Conservation (phyloP, 2,888 invertebrate species). For the Cephus sareptanus region DNA sequence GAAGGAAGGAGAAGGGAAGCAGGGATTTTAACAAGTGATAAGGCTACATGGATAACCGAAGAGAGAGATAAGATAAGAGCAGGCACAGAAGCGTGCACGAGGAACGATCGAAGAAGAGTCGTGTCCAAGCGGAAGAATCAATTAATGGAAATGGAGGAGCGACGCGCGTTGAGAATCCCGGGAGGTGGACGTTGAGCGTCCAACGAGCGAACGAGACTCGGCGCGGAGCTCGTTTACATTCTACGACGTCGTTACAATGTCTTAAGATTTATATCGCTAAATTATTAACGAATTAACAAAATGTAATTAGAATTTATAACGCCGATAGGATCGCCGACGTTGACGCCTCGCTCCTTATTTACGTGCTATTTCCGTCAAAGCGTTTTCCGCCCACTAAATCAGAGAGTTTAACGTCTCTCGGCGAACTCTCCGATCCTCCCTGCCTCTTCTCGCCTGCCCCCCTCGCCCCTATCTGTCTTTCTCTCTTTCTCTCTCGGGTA, state of each 20-base stretch:
- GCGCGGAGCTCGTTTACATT: conserved; percentile 35
- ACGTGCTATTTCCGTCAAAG: conserved; percentile 20
- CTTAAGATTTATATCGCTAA: conserved; percentile 35
- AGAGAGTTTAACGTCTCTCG: conserved; percentile 61
- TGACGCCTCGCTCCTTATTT: conserved; percentile 22
- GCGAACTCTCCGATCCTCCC: conserved; percentile 49
- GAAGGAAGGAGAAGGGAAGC: too few species aligned
- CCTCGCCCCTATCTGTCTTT: conserved; percentile 18
- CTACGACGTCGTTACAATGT: conserved; percentile 36
- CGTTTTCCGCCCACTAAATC: conserved; percentile 65
- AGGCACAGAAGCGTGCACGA: too few species aligned
- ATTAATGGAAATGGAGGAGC: too few species aligned
- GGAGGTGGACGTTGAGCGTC: too few species aligned
- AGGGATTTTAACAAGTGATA: too few species aligned
- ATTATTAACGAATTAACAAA: conserved; percentile 41
- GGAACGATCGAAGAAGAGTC: too few species aligned
- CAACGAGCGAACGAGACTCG: background rate
- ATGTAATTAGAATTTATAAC: conserved; percentile 40
- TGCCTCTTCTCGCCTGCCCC: background rate
- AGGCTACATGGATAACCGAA: too few species aligned
- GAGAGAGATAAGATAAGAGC: too few species aligned
- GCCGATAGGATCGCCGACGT: conserved; percentile 21
- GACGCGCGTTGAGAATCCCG: too few species aligned
- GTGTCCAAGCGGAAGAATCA: too few species aligned
- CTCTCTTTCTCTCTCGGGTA: background rate